Conservation (phyloP, 2,113 vertebrate genomes). For the Bubo bubo region DNA sequence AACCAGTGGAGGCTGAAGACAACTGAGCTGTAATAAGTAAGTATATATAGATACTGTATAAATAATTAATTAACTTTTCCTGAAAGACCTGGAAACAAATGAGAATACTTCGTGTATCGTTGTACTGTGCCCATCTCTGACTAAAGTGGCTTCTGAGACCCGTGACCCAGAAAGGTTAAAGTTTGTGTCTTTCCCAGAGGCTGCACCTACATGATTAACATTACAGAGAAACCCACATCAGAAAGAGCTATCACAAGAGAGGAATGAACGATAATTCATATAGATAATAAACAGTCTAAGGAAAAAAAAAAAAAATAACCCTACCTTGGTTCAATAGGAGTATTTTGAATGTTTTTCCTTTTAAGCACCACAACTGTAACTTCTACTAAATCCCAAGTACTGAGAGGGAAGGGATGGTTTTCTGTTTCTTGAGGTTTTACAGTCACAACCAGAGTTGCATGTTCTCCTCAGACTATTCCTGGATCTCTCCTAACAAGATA, state of each 20-base stretch:
- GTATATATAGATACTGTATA: slow-evolving; percentile 28
- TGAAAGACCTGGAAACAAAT: slow-evolving; percentile 49
- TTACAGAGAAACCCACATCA: slow-evolving; percentile 45
- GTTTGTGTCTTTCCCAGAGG: slow-evolving; percentile 67
- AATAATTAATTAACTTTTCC: slow-evolving; percentile 46
- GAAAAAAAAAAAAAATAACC: neutral
- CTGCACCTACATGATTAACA: slow-evolving; percentile 65
- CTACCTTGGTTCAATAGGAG: neutral
- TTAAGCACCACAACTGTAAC: neutral
- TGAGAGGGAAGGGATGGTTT: neutral
- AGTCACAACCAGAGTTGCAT: neutral
- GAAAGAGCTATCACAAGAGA: slow-evolving; percentile 7
- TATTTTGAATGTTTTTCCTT: neutral
- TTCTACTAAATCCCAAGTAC: neutral
- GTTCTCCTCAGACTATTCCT: neutral
- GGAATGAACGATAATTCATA: slow-evolving; percentile 49
- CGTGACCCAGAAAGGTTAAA: slow-evolving; percentile 66
- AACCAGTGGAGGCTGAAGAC: slow-evolving; percentile 10
- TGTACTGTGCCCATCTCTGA: neutral
- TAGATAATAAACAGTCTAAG: slow-evolving; percentile 15
- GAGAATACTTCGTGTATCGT: neutral
- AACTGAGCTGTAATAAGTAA: slow-evolving; percentile 39
- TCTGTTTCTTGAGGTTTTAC: neutral
- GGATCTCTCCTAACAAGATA: neutral
- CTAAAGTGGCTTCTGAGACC: slow-evolving; percentile 40